Evolutionary conservation across 2,113 vertebrate species (phyloP).

Genomic region (Perca fluviatilis): DNA sequence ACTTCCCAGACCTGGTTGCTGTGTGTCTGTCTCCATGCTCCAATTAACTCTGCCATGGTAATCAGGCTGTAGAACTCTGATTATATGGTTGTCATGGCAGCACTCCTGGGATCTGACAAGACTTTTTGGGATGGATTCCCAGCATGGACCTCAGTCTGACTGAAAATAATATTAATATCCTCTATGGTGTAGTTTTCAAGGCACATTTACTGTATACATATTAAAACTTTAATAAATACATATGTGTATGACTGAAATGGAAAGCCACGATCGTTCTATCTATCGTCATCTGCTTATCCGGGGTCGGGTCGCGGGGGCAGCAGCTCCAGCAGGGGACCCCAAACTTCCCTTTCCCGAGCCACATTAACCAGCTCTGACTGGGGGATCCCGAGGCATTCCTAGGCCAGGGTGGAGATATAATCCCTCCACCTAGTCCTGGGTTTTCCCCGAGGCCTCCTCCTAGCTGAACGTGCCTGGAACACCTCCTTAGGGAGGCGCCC

Average conservation of each 20-base stretch:
- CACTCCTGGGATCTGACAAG: conserved; percentile 51
- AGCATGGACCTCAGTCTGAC: conserved; percentile 18
- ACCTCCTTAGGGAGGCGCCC: too few species aligned
- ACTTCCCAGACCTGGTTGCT: conserved; percentile 25
- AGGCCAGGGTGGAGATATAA: too few species aligned
- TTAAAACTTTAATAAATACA: not conserved
- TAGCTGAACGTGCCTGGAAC: too few species aligned
- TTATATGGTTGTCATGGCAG: conserved; percentile 65
- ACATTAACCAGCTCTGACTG: too few species aligned
- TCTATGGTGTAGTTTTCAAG: not conserved
- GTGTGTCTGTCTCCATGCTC: conserved; percentile 32
- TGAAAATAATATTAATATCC: conserved; percentile 3
- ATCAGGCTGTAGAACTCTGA: conserved; percentile 56
- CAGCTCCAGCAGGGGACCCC: too few species aligned
- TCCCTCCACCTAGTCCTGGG: too few species aligned
- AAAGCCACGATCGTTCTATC: too few species aligned
- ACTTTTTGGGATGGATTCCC: conserved; percentile 60
- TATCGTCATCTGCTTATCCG: too few species aligned
- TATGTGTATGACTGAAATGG: not conserved
- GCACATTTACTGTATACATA: not conserved
- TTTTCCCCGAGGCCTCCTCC: too few species aligned
- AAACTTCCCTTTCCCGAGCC: too few species aligned
- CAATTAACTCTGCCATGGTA: conserved; percentile 58
- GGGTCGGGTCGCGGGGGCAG: too few species aligned
- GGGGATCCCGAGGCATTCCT: too few species aligned